Evolutionary conservation across 1,140 invertebrate genomes (phyloP).

Genomic region (Drosophila bocki): DNA sequence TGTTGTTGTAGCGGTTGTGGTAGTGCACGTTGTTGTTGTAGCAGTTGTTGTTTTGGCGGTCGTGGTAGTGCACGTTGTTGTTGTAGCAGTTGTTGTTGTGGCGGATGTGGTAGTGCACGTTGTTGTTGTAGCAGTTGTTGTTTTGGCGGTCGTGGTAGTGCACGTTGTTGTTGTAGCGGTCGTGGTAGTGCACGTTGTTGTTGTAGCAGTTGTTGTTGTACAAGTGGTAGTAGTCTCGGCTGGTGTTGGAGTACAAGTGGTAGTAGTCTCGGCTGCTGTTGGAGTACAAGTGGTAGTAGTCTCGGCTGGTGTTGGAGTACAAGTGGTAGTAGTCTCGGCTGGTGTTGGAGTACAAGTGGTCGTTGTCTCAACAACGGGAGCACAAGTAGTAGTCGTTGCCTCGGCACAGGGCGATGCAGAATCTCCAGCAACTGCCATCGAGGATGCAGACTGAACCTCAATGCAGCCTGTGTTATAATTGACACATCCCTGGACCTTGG

Average conservation of each 20-base stretch:
- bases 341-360: conserved; percentile 1
- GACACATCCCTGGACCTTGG: conserved; percentile 56
- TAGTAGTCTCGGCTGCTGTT: background rate
- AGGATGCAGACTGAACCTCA: conserved; percentile 24
- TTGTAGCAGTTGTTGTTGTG: background rate
- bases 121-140: conserved; percentile 17
- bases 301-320: conserved; percentile 5
- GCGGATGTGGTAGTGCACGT: no score
- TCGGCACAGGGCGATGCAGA: conserved; percentile 29
- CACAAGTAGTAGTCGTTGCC: conserved; percentile 39
- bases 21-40: conserved; percentile 9
- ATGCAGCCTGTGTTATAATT: conserved; percentile 71
- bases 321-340: conserved; percentile 21
- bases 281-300: conserved; percentile 18
- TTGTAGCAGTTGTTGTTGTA: conserved; percentile 30
- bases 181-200: conserved; percentile 25
- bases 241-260: conserved; percentile 15
- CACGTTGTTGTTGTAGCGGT: conserved; percentile 6
- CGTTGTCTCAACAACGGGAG: conserved; percentile 12
- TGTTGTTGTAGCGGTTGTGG: background rate
- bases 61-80: conserved; percentile 21
- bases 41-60: no score
- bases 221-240: background rate
- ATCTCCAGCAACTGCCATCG: background rate
- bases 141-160: conserved; percentile 17